phyloP scores from a whole-genome alignment of 2,113 vertebrate species.

The Oncorhynchus mykiss region DNA sequence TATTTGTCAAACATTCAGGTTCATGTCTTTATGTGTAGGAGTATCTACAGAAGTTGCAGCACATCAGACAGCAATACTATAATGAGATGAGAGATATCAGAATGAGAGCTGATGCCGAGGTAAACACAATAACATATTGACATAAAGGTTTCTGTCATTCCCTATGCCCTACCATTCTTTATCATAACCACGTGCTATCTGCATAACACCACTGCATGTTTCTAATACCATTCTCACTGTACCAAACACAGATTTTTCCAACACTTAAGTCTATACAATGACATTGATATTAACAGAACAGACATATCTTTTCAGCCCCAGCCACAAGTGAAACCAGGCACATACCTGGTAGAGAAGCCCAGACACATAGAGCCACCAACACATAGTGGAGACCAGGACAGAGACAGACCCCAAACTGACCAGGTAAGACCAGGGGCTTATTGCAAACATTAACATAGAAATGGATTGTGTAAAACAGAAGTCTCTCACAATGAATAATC shows the following conservation, averaged over 20 bases:
- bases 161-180: no score
- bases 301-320: neutral
- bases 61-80: slow-evolving; percentile 85
- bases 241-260: no score
- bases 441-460: neutral
- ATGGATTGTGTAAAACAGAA: neutral
- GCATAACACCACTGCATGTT: no score
- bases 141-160: neutral
- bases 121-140: slow-evolving; percentile 36
- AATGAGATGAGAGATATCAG: slow-evolving; percentile 66
- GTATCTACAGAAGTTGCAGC: slow-evolving; percentile 81
- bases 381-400: slow-evolving; percentile 4
- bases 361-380: slow-evolving; percentile 34
- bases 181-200: no score
- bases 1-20: neutral
- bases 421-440: slow-evolving; percentile 60
- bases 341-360: no score
- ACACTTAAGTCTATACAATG: no score
- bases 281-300: no score
- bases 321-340: no score
- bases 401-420: slow-evolving; percentile 29
- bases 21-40: slow-evolving; percentile 34
- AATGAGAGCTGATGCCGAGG: slow-evolving; percentile 74
- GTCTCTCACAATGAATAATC: no score
- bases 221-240: no score